phyloP scores from a whole-genome alignment of 1,140 invertebrate genomes.

The Drosophila prosaltans region DNA sequence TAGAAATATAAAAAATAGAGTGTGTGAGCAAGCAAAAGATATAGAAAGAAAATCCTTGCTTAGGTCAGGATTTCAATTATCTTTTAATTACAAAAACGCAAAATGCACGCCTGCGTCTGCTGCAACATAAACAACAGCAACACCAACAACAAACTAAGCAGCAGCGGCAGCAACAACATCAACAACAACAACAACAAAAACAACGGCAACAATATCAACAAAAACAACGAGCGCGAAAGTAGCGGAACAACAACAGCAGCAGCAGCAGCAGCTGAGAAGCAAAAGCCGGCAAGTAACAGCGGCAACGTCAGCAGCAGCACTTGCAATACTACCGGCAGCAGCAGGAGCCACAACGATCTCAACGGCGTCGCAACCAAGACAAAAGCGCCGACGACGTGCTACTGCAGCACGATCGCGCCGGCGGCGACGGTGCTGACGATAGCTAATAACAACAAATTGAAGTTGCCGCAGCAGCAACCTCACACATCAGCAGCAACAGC shows the following conservation, averaged over 20 bases:
- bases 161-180: constrained; percentile 18
- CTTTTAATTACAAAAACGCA: constrained; percentile 60
- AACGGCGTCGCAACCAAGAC: constrained; percentile 56
- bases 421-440: constrained; percentile 43
- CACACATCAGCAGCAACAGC: constrained; percentile 21
- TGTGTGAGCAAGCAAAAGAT: constrained; percentile 6
- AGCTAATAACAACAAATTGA: constrained; percentile 18
- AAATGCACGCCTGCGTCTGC: constrained; percentile 80
- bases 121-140: constrained; percentile 69
- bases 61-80: constrained; percentile 62
- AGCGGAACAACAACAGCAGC: constrained; percentile 27
- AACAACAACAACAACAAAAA: constrained; percentile 22
- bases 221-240: constrained; percentile 14
- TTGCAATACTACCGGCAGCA: not conserved
- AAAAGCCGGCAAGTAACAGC: constrained; percentile 37
- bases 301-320: constrained; percentile 41
- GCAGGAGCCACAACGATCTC: constrained; percentile 60
- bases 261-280: constrained; percentile 42
- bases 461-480: constrained; percentile 28
- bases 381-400: constrained; percentile 42
- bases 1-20: constrained; percentile 11
- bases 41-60: constrained; percentile 38
- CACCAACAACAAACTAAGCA: constrained; percentile 28
- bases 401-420: constrained; percentile 49
- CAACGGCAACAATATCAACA: constrained; percentile 10